Percentiles rank a stretch among this genome's conserved stretches.
phyloP scores from a whole-genome alignment of 2,888 invertebrate genomes.

The Apotomis turbidana region DNA sequence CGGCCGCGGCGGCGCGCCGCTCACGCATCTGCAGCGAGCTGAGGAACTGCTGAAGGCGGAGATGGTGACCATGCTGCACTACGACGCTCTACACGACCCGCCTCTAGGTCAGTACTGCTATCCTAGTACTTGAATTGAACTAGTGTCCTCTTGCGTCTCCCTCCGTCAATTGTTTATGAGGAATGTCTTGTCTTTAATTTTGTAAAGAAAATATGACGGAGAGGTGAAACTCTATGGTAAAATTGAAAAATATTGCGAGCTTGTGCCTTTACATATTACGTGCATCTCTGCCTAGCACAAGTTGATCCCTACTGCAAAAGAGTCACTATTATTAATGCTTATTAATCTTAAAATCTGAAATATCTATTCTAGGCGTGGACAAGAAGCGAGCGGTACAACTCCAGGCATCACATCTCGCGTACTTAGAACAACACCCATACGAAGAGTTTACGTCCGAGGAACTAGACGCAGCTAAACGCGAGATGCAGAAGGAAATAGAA shows the following conservation, averaged over 20 bases:
- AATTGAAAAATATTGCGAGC: too few relatives aligned
- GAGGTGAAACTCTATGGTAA: too few relatives aligned
- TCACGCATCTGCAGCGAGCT: slow-evolving; percentile 95
- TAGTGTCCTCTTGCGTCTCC: too few relatives aligned
- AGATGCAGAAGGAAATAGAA: slow-evolving; percentile 93
- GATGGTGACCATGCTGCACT: slow-evolving; percentile 97
- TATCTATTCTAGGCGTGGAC: slow-evolving; percentile 61
- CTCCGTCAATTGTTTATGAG: too few relatives aligned
- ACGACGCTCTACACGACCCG: slow-evolving; percentile 93
- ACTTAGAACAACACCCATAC: slow-evolving; percentile 94
- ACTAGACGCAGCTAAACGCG: slow-evolving; percentile 84
- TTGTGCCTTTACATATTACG: too few relatives aligned
- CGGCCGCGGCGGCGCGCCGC: slow-evolving; percentile 88
- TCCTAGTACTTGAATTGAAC: background rate
- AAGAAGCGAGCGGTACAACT: slow-evolving; percentile 84
- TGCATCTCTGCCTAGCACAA: too few relatives aligned
- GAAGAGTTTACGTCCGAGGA: slow-evolving; percentile 88
- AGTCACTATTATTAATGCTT: too few relatives aligned
- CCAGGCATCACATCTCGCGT: slow-evolving; percentile 89
- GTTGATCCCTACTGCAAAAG: too few relatives aligned
- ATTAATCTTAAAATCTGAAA: background rate
- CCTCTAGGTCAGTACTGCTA: slow-evolving; percentile 72
- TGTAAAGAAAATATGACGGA: too few relatives aligned
- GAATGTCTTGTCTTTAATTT: too few relatives aligned
- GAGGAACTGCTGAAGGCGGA: slow-evolving; percentile 98